Conservation (phyloP, 2,888 invertebrate species). For the Plebejus anna region DNA sequence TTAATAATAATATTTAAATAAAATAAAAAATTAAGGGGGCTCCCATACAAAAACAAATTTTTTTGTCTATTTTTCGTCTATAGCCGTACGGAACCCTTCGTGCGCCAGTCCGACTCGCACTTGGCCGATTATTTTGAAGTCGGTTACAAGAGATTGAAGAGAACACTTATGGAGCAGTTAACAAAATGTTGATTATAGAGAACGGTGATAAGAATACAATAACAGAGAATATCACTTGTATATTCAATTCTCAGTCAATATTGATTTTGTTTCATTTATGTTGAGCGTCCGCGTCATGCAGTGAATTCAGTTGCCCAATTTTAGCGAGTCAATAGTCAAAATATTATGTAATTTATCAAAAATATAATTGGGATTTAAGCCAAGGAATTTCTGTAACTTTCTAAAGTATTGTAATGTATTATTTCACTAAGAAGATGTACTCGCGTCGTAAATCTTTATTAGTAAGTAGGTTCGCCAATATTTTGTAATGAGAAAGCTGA, state of each 20-base stretch:
- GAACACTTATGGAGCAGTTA: background rate
- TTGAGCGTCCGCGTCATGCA: background rate
- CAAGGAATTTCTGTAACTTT: background rate
- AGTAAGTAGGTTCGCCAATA: conserved; percentile 2
- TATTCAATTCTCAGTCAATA: conserved; percentile 13
- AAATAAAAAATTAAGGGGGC: no score
- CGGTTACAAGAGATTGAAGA: background rate
- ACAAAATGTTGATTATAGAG: conserved; percentile 9
- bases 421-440: background rate
- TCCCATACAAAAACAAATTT: no score
- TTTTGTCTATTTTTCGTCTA: no score
- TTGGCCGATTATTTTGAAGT: background rate
- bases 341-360: background rate
- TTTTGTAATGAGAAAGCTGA: conserved; percentile 7
- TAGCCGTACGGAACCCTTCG: no score
- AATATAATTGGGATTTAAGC: no score
- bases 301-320: background rate
- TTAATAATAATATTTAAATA: no score
- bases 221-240: conserved; percentile 4
- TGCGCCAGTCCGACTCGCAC: background rate
- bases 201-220: background rate
- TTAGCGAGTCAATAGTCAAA: background rate
- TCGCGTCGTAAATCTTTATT: background rate
- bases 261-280: background rate
- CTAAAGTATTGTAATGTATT: background rate